Conservation (phyloP, 2,888 invertebrate species). For the Amphipyra tragopoginis region DNA sequence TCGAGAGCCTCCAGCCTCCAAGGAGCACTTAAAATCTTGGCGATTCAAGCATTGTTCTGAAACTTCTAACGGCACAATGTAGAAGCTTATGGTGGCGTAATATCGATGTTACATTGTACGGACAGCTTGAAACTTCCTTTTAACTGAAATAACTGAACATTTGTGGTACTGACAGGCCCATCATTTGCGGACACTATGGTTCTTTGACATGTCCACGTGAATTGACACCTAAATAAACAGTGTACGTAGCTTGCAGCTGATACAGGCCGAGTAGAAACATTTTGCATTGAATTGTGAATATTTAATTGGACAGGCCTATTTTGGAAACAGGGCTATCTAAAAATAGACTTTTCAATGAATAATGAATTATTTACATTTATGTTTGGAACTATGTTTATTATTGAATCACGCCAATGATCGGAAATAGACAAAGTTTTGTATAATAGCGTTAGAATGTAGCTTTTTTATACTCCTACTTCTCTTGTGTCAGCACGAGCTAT, state of each 20-base stretch:
- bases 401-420: no score
- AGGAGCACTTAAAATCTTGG: slow-evolving; percentile 26
- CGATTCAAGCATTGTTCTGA: slow-evolving; percentile 34
- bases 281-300: no score
- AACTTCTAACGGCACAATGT: slow-evolving; percentile 16
- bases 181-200: not conserved
- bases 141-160: not conserved
- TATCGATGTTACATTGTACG: slow-evolving; percentile 5
- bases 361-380: no score
- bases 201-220: not conserved
- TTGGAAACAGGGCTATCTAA: no score
- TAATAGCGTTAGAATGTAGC: no score
- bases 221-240: not conserved
- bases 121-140: not conserved
- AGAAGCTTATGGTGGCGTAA: slow-evolving; percentile 3
- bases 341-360: no score
- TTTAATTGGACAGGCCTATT: no score
- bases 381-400: no score
- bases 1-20: slow-evolving; percentile 10
- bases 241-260: not conserved
- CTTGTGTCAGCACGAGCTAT: no score
- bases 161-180: not conserved
- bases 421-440: no score
- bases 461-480: no score
- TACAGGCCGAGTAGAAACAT: not conserved